Base-by-base conservation (phyloP, 2,113 vertebrate species). In the Microcebus griseorufus region DNA sequence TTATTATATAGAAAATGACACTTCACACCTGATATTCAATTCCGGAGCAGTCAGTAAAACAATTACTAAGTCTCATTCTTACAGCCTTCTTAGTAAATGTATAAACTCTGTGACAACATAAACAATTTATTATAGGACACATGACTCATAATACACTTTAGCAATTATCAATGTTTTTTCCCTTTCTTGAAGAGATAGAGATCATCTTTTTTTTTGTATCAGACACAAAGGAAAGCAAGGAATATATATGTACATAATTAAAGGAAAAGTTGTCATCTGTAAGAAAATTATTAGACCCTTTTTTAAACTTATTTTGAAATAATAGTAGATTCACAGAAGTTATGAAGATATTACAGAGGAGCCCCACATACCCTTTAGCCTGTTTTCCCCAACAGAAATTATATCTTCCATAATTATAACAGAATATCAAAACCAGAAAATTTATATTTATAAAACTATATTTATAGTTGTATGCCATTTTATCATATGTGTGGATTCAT, bases 21-120 rank as follows among this genome's bases (percentile, higher is more conserved):
- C 39, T 93, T 32, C 16, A 60, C 51, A 8, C 23, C 22, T 94
- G 48, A 91, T 95, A 87, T 34, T 97, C 37, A 85, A 62, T 83
- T 85, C 45, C 79, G 55, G 18, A 94, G 42, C 9, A 94, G 42
- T 27, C 32, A 39, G 29, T 42, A 72, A 62, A 32, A 48, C 78
- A 95, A 64, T 86, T 88, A 70, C 4, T 93, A 9, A 34, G 76
- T 93, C 58, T 84, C 39, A 72, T 64, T 94, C 7, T 32, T 70
- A 42, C 0, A 70, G 2, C 6, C n/a, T 88, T 92, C 60, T 93
- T 22, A 90, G 39, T 13, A 96, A 29, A 88, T 45, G 10, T 86
- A 34, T 79, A 80, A 93, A 88, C 45, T 62, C 9, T 88, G 22
- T 62, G 55, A 81, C 16, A 78, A 37, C 78, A 85, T 51, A 83